A percentile compares a stretch with the other conserved stretches of the same genome.
Evolutionary conservation across 2,113 vertebrate species (phyloP).

Genomic region (Cyprinus carpio): DNA sequence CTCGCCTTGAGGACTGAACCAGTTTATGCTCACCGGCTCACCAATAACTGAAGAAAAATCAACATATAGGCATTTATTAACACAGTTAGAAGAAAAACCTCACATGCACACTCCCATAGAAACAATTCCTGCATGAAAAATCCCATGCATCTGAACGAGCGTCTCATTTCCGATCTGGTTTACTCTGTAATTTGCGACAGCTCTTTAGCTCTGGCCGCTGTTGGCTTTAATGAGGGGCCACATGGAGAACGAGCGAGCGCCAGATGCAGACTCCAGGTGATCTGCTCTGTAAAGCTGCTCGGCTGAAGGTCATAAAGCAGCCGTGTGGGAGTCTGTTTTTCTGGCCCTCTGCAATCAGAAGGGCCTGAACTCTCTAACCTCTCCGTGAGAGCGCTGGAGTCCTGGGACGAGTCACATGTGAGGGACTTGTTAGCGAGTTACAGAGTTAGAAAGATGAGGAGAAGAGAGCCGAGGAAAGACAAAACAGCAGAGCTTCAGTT

Average conservation of each 20-base stretch:
- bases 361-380: background rate
- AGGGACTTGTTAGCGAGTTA: background rate
- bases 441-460: background rate
- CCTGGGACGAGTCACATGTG: background rate
- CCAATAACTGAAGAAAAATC: conserved; percentile 82
- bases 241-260: conserved; percentile 39
- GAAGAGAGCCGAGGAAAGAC: background rate
- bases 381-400: background rate
- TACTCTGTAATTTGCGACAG: conserved; percentile 1
- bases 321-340: conserved; percentile 44
- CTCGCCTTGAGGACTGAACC: conserved; percentile 95
- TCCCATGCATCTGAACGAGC: background rate
- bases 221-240: conserved; percentile 29
- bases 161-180: background rate
- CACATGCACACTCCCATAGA: background rate
- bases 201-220: conserved; percentile 26
- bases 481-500: background rate
- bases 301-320: conserved; percentile 53
- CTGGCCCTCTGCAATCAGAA: conserved; percentile 56
- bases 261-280: conserved; percentile 59
- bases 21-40: conserved; percentile 90
- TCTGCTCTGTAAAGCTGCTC: conserved; percentile 55
- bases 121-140: background rate
- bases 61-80: background rate
- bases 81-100: background rate